Base-by-base conservation (phyloP, 2,888 invertebrate species). In the Halictus ligatus region DNA sequence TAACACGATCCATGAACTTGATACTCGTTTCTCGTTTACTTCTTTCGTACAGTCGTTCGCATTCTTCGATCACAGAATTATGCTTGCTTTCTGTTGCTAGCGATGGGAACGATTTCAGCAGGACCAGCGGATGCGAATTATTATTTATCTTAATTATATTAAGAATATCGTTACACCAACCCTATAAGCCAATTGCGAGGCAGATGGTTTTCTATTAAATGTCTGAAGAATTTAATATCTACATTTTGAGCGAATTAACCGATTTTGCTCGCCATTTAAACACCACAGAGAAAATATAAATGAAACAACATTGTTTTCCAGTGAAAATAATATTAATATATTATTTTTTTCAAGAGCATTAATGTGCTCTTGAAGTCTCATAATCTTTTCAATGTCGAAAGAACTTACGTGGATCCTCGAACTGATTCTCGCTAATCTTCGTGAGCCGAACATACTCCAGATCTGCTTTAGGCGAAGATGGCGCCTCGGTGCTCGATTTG, bases 401-500 rank as follows among this genome's bases (percentile, higher is more conserved):
- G 35, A 35, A 94, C 94, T 94, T 89, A 95, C 95, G 86, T 71
- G 94, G 92, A 92, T 96, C 96, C 83, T 96, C 96, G 92, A 96
- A 94, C 73, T 93, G 92, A 88, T 94, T 95, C 71, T 93, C 96
- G 89, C 96, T 96, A 80, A 96, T 95, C 94, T 97, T 97, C 82
- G 96, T 93, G 21, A 96, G 96, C 85, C 95, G 96, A 1, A 97
- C 96, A 91, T 96, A 96, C 91, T 96, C 96, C 78, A 96, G 95
- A 77, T 95, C 95, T 2, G 89, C 89, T 75, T 92, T 91, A 7
- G 72, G 73, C n/a, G 85, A 76, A 15, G 86, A 18, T 15, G 5
- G 12, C 29, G 29, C 29, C 64, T 64, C 29, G 25, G 2, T 7
- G 21, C 54, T 64, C 64, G 64, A 87, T n/a, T 83, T 67, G 18